Base-by-base conservation (phyloP, 1,140 invertebrate genomes). In the Xylocopa sonorina region DNA sequence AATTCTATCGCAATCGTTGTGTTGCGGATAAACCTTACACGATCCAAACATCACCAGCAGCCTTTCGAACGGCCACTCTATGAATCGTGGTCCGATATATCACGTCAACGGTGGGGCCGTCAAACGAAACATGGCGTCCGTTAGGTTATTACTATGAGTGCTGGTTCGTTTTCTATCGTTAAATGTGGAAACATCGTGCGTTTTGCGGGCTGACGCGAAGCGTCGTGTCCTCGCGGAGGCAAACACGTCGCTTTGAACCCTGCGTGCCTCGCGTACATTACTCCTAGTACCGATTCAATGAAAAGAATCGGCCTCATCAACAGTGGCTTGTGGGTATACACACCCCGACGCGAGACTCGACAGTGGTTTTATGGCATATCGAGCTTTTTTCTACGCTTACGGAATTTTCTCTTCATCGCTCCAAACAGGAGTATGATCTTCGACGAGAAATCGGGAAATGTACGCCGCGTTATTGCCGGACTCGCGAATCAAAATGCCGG, bases 71-170 rank as follows among this genome's bases (percentile, higher is more conserved):
- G 27, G 51, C 43, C 57, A 46, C 74, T 41, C 48, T 60, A 46
- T 81, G 58, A 77, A 81, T 77, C 66, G 74, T 67, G 74, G 58
- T 81, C 64, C 34, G 78, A 81, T 68, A 68, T 72, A 92, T 90
- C 78, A 81, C 85, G 79, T 84, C 88, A 86, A 86, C 85, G 86
- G 86, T 88, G 83, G 86, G 84, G 78, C 88, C 86, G 84, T 89
- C 82, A 88, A 86, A 89, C 83, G 84, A 88, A 90, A 90, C 87
- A 89, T 90, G 89, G 89, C 89, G 88, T 88, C 86, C 84, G 73
- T 66, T 86, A 89, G 89, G 89, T 90, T 88, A 89, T 90, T 85
- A 78, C 83, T 89, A 83, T 86, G 88, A 89, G 87, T 83, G 85
- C 69, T 84, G 75, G 27, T 85, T 68, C 53, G 74, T 86, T 88